phyloP scores from a whole-genome alignment of 2,113 vertebrate species.

The Eulemur rufifrons region DNA sequence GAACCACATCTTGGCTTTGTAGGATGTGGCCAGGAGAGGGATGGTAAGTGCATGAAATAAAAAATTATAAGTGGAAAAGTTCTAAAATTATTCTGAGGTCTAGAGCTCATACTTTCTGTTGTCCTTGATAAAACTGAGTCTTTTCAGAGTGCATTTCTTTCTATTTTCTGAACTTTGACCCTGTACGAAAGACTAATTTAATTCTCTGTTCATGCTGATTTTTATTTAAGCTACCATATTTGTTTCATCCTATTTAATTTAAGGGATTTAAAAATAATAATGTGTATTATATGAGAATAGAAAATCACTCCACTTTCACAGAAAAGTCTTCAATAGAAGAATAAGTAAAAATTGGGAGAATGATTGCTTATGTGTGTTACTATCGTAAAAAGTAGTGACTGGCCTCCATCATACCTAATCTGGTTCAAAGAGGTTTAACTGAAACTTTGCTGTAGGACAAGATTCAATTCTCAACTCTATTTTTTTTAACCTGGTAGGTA shows the following conservation, averaged over 20 bases:
- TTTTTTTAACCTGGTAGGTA: constrained; percentile 14
- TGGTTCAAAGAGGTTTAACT: not conserved
- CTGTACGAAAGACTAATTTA: not conserved
- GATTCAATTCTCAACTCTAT: constrained; percentile 21
- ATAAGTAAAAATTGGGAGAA: not conserved
- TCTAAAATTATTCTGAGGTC: not conserved
- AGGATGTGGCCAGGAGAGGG: too few species aligned
- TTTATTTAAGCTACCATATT: not conserved
- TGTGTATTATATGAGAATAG: not conserved
- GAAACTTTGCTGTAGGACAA: constrained; percentile 49
- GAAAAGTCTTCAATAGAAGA: not conserved
- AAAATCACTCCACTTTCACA: not conserved
- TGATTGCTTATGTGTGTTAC: not conserved
- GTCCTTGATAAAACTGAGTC: not conserved
- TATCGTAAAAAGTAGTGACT: not conserved
- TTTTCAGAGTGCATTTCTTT: not conserved
- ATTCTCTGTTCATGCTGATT: not conserved
- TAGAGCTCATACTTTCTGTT: not conserved
- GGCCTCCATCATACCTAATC: not conserved
- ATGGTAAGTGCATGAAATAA: not conserved
- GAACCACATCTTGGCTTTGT: not conserved
- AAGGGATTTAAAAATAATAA: not conserved
- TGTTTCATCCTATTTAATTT: not conserved
- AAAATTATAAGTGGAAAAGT: not conserved
- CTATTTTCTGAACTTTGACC: not conserved